phyloP scores from a whole-genome alignment of 1,140 invertebrate species.

The Drosophila navojoa region DNA sequence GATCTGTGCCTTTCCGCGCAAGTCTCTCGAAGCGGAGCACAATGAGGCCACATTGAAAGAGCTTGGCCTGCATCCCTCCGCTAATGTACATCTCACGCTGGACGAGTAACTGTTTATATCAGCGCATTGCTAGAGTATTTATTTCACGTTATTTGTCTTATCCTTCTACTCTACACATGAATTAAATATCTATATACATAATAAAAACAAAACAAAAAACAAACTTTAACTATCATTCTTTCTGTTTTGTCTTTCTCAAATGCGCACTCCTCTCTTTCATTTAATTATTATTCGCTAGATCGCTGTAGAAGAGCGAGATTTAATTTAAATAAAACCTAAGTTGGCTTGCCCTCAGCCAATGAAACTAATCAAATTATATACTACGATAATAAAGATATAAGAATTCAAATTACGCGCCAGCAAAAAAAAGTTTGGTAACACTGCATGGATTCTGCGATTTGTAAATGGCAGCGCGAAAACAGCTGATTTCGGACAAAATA shows the following conservation, averaged over 20 bases:
- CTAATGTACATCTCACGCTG: slow-evolving; percentile 79
- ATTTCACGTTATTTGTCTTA: slow-evolving; percentile 49
- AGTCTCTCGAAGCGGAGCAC: slow-evolving; percentile 71
- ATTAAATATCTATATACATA: slow-evolving; percentile 26
- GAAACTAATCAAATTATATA: too few species aligned
- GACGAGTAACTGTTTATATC: slow-evolving; percentile 60
- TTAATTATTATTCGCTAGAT: too few species aligned
- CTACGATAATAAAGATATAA: not conserved
- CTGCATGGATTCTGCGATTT: not conserved
- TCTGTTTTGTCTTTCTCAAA: too few species aligned
- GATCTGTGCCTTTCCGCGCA: slow-evolving; percentile 80
- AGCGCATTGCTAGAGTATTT: slow-evolving; percentile 36
- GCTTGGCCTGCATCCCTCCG: slow-evolving; percentile 78
- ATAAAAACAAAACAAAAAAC: slow-evolving; percentile 29
- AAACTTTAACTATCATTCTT: slow-evolving; percentile 1
- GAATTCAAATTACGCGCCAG: slow-evolving; percentile 17
- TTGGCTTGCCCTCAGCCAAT: too few species aligned
- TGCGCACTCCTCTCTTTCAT: too few species aligned
- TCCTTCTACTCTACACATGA: slow-evolving; percentile 22
- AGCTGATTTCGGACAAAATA: slow-evolving; percentile 11
- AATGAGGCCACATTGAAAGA: slow-evolving; percentile 68
- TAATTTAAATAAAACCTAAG: too few species aligned
- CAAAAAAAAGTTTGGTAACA: not conserved
- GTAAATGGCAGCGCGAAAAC: slow-evolving; percentile 27
- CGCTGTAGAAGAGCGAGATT: too few species aligned